Conservation (phyloP, 2,888 invertebrate species). For the Taenaris catops region DNA sequence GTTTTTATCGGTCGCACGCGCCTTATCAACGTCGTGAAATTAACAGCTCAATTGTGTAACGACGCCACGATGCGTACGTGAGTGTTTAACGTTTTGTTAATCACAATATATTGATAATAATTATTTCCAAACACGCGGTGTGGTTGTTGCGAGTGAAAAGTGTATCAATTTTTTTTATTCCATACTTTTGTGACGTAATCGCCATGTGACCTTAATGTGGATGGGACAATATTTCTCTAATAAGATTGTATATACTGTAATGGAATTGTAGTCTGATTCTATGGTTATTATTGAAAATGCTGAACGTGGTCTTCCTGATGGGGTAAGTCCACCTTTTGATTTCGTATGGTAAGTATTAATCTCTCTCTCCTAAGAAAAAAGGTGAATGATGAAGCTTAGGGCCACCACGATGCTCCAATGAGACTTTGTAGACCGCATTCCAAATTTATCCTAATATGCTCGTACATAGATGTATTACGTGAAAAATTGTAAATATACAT, state of each 20-base stretch:
- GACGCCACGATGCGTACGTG: constrained; percentile 17
- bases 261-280: constrained; percentile 7
- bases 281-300: constrained; percentile 14
- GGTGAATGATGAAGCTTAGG: too few species aligned
- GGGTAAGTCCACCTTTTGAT: constrained; percentile 18
- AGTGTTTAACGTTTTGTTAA: constrained; percentile 11
- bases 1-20: constrained; percentile 33
- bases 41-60: constrained; percentile 25
- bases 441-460: too few species aligned
- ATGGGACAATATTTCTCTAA: too few species aligned
- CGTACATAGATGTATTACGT: too few species aligned
- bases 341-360: too few species aligned
- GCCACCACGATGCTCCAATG: too few species aligned
- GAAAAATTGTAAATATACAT: too few species aligned
- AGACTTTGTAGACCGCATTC: too few species aligned
- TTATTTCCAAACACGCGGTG: constrained; percentile 12
- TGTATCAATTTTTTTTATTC: too few species aligned
- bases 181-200: constrained; percentile 10
- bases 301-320: constrained; percentile 16
- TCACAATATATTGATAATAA: constrained; percentile 13
- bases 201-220: constrained; percentile 8
- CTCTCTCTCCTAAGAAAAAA: too few species aligned
- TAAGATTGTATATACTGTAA: constrained; percentile 1
- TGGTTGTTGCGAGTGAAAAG: constrained; percentile 7
- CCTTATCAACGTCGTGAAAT: constrained; percentile 32